A percentile compares a stretch with the other conserved stretches of the same genome.
Conservation (phyloP, 23 tunicate genomes). For the Ascidia mentula region DNA sequence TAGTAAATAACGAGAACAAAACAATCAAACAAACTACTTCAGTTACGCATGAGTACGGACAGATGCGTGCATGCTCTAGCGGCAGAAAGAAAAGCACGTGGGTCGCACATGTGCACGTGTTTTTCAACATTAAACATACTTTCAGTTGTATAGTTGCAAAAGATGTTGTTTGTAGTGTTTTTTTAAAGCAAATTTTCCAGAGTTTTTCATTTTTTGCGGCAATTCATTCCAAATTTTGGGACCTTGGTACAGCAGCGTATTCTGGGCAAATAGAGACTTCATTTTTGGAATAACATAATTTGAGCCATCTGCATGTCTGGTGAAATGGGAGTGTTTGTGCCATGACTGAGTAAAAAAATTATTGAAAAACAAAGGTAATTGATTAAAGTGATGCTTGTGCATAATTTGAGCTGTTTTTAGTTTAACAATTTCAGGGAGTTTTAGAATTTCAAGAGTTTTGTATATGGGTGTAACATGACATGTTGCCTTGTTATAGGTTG, state of each 20-base stretch:
- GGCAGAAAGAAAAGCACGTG: too few species aligned
- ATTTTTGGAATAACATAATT: background rate
- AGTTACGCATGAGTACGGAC: too few species aligned
- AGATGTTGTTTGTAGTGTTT: background rate
- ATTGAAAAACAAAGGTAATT: background rate
- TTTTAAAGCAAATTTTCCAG: background rate
- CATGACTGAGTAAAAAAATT: background rate
- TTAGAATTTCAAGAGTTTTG: background rate
- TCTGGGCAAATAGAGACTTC: background rate
- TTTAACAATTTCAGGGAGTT: constrained; percentile 2
- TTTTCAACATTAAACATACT: too few species aligned
- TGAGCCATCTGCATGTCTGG: background rate
- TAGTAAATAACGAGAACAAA: too few species aligned
- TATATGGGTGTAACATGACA: background rate
- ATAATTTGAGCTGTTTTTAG: constrained; percentile 20
- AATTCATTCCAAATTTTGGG: background rate
- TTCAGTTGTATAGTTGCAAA: too few species aligned
- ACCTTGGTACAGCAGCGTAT: background rate
- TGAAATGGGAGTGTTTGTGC: background rate
- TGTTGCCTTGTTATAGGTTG: background rate
- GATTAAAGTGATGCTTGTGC: background rate
- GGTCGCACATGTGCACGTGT: too few species aligned
- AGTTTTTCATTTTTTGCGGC: background rate
- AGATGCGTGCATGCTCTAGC: too few species aligned
- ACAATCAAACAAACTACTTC: too few species aligned